Evolutionary conservation across 1,140 invertebrate genomes (phyloP), one percentile per base, ranked within the genome.

Genomic region (Drosophila micromelanica): DNA sequence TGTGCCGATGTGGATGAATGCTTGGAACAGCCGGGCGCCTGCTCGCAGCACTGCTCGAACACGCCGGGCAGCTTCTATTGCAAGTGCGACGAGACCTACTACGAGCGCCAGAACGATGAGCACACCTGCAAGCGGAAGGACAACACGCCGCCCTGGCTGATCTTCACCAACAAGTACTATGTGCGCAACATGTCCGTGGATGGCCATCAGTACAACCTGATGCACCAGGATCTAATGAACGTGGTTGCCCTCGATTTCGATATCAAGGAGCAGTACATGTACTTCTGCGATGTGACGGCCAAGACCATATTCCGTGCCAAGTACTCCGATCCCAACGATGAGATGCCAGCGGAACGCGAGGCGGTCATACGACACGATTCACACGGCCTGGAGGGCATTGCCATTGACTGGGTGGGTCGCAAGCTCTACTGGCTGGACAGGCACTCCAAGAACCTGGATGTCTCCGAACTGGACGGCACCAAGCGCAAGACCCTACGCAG

Each of bases 101-200:
- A 99, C 90, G 96, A 98, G 81, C 94, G 97, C 37, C 95, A 96
- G 82, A 92, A 94, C 1, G 97, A 99, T 89, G 96, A 97, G 78
- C 95, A 96, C 37, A 97, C 96, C 0, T 99, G 98, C 91, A 99
- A 99, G 92, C 94, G 97, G 48, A 96, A 95, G 71, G 97, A 98
- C 74, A 93, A 91, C 20, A 93, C 93, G 37, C 95, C 94, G 2
- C 98, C 99, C 0, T 99, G 98, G 97, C 92, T 99, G 12, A 94
- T 99, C 45, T 99, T 99, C 87, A 98, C 98, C 6, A 99, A 99
- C 87, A 98, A 99, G 86, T 99, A 99, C 91, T 99, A 99, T 90
- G 95, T 99, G 2, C 94, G 98, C 56, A 99, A 99, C 78, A 97
- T 99, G 95, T 98, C 97, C 0, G 94, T 95, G 0, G 98, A 99